Evolutionary conservation across 1,140 invertebrate genomes (phyloP).

Genomic region (Asbolus verrucosus): DNA sequence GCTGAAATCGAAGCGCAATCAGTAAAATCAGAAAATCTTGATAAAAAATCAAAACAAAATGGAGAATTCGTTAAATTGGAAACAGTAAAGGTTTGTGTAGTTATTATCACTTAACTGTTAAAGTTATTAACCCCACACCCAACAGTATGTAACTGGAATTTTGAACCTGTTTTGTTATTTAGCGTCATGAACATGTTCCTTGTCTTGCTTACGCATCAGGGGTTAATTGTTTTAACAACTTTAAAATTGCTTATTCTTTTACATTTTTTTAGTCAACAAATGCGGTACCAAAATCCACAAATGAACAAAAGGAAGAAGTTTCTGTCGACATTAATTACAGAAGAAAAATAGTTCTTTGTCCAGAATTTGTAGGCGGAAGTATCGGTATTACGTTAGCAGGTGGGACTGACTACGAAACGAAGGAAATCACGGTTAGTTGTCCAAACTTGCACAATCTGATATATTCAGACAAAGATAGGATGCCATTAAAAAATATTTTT

Average conservation of each 20-base stretch:
- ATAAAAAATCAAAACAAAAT: constrained; percentile 38
- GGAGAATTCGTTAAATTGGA: constrained; percentile 37
- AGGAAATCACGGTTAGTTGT: constrained; percentile 87
- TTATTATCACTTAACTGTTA: constrained; percentile 34
- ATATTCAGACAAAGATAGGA: background rate
- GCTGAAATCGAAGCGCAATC: background rate
- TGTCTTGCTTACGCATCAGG: too few relatives aligned
- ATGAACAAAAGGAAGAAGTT: background rate
- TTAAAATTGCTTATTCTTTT: too few relatives aligned
- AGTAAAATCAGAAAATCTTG: constrained; percentile 3
- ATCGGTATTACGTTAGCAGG: constrained; percentile 90
- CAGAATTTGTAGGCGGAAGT: constrained; percentile 76
- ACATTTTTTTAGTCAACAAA: too few relatives aligned
- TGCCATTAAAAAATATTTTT: constrained; percentile 9
- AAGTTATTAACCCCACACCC: constrained; percentile 10
- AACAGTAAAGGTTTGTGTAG: constrained; percentile 22
- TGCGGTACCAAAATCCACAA: background rate
- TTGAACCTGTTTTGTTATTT: background rate
- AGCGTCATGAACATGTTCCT: too few relatives aligned
- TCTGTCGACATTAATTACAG: background rate
- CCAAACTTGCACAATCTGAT: too few relatives aligned
- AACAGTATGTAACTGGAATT: background rate
- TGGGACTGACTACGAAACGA: constrained; percentile 88
- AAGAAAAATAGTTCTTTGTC: constrained; percentile 46
- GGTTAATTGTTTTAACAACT: too few relatives aligned